Conservation (phyloP, 2,797 vertebrate genomes). For the Paramormyrops hopkinsi region DNA sequence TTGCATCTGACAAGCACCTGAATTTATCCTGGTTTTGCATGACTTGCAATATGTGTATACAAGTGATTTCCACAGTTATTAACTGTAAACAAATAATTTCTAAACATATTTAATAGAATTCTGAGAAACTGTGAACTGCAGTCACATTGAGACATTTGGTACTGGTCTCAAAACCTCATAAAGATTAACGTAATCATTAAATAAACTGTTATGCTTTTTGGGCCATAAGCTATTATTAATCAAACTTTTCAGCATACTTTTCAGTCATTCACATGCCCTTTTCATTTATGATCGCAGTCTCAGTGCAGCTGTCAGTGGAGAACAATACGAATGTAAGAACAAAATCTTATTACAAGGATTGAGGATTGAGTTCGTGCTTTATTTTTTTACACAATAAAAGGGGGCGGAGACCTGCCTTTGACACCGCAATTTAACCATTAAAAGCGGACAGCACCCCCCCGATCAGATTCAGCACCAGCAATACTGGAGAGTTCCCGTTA, state of each 20-base stretch:
- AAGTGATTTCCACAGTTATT: neutral
- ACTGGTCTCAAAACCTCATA: neutral
- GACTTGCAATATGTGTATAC: neutral
- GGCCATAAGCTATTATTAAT: neutral
- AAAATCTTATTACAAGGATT: neutral
- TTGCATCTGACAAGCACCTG: neutral
- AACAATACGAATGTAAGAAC: neutral
- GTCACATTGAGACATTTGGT: neutral
- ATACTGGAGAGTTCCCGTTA: constrained; percentile 39
- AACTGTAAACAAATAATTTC: neutral
- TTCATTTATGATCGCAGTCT: neutral
- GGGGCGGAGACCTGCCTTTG: neutral
- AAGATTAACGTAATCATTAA: neutral
- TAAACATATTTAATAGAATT: neutral
- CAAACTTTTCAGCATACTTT: neutral
- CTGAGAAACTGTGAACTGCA: neutral
- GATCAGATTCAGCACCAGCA: constrained; percentile 41
- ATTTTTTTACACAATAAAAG: neutral
- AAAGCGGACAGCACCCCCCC: constrained; percentile 14
- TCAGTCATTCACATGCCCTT: neutral
- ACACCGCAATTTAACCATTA: neutral
- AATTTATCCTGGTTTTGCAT: neutral
- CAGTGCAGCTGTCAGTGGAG: neutral
- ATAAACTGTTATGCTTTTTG: neutral
- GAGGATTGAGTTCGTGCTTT: neutral